Evolutionary conservation across 1,140 invertebrate genomes (phyloP), one percentile per base, ranked within the genome.

Genomic region (Vanessa atalanta): DNA sequence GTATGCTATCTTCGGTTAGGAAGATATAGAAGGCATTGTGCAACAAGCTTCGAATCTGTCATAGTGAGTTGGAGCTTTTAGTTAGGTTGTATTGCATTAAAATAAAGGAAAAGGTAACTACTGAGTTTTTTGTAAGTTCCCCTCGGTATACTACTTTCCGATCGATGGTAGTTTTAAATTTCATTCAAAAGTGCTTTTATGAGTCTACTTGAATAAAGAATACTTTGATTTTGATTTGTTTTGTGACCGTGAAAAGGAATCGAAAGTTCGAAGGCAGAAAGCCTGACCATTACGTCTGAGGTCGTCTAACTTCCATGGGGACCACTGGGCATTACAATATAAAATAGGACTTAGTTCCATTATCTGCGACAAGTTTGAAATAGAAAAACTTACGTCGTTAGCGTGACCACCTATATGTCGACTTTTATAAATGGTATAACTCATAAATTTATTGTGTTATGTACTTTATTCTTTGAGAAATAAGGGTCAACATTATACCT

Each of bases 361-460:
- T 75, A 75, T 75, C 67, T 70, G 64, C 13, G 61, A 31, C 48
- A 72, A 82, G 73, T 72, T 83, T 82, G 74, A 80, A 85, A 85
- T 83, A 85, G 83, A 85, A 85, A 85, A 85, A 85, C 80, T 85
- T 85, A 72, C 67, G 73, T 83, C 83, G 81, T 85, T 85, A 82
- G 76, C 78, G 77, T 76, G 79, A 80, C 75, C 79, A 73, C 72
- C 26, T 47, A 16, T 26, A 50, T 47, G 14, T 53, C 37, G 70
- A 43, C 14, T 67, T 65, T 75, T 75, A 73, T 76, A 63, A 70
- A 72, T 57, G 55, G 47, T 15, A 43, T 48, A 71, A 50, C 60
- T 71, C 37, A 31, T 61, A 20, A 51, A 23, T 64, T 53, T 55
- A 71, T 65, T 65, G 64, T 16, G 57, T 67, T 67, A 61, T 73